phyloP scores from a whole-genome alignment of 2,113 vertebrate species.

The Centropus bengalensis region DNA sequence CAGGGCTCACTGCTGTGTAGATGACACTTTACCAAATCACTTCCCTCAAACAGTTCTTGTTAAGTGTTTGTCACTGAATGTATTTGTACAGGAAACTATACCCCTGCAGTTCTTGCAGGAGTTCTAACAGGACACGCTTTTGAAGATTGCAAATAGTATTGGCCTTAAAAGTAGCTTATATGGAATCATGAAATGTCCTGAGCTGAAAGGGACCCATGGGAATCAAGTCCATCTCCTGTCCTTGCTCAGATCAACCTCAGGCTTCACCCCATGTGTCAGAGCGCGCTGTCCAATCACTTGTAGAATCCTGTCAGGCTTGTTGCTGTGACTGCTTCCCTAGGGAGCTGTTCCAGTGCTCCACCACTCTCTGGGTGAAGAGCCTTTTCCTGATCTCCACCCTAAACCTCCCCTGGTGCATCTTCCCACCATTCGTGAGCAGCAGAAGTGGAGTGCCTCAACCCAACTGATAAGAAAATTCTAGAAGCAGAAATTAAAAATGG shows the following conservation, averaged over 20 bases:
- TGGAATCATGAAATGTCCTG: too few species aligned
- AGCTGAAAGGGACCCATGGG: too few species aligned
- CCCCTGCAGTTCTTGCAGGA: not conserved
- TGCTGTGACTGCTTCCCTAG: too few species aligned
- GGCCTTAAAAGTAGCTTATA: not conserved
- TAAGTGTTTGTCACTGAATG: not conserved
- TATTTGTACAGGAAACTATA: not conserved
- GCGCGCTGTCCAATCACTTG: too few species aligned
- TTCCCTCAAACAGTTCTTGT: not conserved
- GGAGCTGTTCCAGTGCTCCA: too few species aligned
- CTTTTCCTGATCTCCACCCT: too few species aligned
- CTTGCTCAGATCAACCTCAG: too few species aligned
- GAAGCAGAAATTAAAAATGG: not conserved
- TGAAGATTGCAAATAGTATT: not conserved
- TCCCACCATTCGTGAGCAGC: not conserved
- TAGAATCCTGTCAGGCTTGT: too few species aligned
- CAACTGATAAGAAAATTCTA: not conserved
- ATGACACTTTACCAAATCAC: not conserved
- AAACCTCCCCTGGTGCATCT: too few species aligned
- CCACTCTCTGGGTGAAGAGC: too few species aligned
- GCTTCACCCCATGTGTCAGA: too few species aligned
- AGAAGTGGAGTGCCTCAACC: not conserved
- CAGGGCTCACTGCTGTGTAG: accelerated
- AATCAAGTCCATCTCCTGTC: too few species aligned
- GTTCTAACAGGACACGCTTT: not conserved